phyloP scores from a whole-genome alignment of 2,797 vertebrate genomes.

The Danio choprae region DNA sequence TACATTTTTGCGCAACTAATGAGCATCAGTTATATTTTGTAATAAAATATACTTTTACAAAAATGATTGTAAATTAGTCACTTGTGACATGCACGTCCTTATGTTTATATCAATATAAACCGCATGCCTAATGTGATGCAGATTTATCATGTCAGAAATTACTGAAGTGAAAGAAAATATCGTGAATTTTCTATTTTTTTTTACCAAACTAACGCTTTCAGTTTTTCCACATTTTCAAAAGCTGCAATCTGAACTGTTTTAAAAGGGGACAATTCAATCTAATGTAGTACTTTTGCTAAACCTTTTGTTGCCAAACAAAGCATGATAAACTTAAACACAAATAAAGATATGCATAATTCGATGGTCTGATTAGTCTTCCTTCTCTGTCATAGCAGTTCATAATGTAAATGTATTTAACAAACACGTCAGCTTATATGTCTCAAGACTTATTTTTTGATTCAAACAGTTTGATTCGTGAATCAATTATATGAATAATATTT shows the following conservation, averaged over 20 bases:
- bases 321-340: conserved; percentile 28
- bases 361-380: neutral
- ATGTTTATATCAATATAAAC: neutral
- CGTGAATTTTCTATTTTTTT: conserved; percentile 1
- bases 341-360: conserved; percentile 39
- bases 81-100: neutral
- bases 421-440: too few species aligned
- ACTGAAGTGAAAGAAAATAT: neutral
- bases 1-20: conserved; percentile 31
- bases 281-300: conserved; percentile 16
- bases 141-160: neutral
- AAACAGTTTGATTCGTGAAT: neutral
- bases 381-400: neutral
- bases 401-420: neutral
- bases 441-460: neutral
- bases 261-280: neutral
- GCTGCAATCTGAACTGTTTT: neutral
- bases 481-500: neutral
- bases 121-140: conserved; percentile 10
- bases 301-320: conserved; percentile 37
- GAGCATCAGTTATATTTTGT: neutral
- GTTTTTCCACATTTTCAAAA: neutral
- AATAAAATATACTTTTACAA: conserved; percentile 1
- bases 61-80: neutral
- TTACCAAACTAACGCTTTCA: neutral